A percentile compares a stretch with the other conserved stretches of the same genome.
Conservation (phyloP, 2,797 vertebrate genomes). For the Antennarius maculatus region DNA sequence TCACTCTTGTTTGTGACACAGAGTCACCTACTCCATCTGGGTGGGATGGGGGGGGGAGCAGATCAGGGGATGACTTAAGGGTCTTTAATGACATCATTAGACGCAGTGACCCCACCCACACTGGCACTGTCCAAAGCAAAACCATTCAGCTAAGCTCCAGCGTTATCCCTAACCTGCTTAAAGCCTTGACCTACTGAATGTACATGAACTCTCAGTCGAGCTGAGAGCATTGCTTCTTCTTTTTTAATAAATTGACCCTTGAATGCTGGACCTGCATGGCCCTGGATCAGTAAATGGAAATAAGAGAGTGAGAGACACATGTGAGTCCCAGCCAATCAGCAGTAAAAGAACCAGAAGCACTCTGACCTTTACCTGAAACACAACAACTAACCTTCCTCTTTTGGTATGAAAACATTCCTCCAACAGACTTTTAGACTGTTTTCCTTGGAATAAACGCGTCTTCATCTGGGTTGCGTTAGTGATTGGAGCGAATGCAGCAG, state of each 20-base stretch:
- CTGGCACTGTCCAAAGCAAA: constrained; percentile 20
- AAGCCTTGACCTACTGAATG: constrained; percentile 1
- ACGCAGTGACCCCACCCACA: not conserved
- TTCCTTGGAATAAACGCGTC: too few relatives aligned
- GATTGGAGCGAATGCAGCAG: not conserved
- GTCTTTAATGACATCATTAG: constrained; percentile 1
- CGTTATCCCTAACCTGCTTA: constrained; percentile 26
- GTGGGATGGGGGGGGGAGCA: not conserved
- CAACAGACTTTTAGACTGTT: too few relatives aligned
- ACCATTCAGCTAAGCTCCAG: constrained; percentile 21
- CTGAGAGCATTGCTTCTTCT: too few relatives aligned
- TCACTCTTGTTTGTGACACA: not conserved
- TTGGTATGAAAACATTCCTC: too few relatives aligned
- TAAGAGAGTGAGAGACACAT: too few relatives aligned
- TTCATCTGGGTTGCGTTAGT: not conserved
- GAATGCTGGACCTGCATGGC: not conserved
- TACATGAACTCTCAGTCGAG: not conserved
- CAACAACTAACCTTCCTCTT: too few relatives aligned
- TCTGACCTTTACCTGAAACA: too few relatives aligned
- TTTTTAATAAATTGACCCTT: constrained; percentile 10
- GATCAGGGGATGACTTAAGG: not conserved
- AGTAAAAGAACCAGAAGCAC: too few relatives aligned
- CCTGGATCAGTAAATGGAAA: not conserved
- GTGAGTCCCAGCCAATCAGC: too few relatives aligned
- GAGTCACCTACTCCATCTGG: not conserved